Base-by-base conservation (phyloP, 1,140 invertebrate species). In the Aporrectodea caliginosa region DNA sequence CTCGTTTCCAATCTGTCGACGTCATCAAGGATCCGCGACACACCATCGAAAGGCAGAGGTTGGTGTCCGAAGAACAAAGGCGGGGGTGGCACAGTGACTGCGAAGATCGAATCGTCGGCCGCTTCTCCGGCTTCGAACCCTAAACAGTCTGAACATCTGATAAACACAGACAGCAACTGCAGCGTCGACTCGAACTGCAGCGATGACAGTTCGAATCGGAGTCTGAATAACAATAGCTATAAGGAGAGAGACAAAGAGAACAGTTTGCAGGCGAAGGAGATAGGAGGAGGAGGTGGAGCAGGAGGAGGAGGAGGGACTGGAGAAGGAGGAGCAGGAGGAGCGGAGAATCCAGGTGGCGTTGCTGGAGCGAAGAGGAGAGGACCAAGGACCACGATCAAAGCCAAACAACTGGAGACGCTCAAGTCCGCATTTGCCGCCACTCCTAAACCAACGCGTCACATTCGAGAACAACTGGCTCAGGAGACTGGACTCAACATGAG, bases 401-500 rank as follows among this genome's bases (percentile, higher is more conserved):
- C 97, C 74, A 99, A 99, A 90, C 88, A 89, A 82, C 95, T 90
- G 77, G 89, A 89, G 83, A 86, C 85, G 69, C 81, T 89, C 30
- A 89, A 88, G 81, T 96, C 93, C 72, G 96, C 98, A 30, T 99
- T 99, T 89, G 95, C 95, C 80, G 94, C 97, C 85, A 99, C 97
- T 70, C 98, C 98, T 30, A 99, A 99, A 90, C 98, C 98, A 1
- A 99, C 98, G 73, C 91, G 98, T 85, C 97, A 99, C 89, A 99
- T 99, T 89, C 91, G 98, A 83, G 98, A 99, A 90, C 97, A 99
- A 89, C 91, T 99, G 82, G 97, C 97, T 80, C 97, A 98, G 89
- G 97, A 99, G 89, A 99, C 98, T 1, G 97, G 97, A 68, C 90
- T 99, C 69, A 97, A 97, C 35, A 99, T 99, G 98, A 92, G 98